phyloP scores from a whole-genome alignment of 2,888 invertebrate genomes.

The Papilio gigon region DNA sequence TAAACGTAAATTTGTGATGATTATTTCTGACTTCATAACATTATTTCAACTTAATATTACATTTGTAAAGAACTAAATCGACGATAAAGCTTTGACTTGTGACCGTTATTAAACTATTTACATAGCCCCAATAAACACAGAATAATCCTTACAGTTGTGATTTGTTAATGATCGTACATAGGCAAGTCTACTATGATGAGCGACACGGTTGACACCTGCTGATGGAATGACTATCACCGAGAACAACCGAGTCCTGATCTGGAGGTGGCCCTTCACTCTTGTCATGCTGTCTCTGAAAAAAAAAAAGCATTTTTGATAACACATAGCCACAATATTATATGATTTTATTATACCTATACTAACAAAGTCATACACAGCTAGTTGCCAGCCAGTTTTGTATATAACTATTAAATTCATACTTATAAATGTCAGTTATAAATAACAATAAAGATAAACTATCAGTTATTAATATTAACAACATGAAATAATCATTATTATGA shows the following conservation, averaged over 20 bases:
- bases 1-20: neutral
- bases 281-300: constrained; percentile 88
- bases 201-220: constrained; percentile 85
- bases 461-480: neutral
- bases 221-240: constrained; percentile 87
- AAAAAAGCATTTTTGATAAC: no score
- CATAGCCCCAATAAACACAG: constrained; percentile 28
- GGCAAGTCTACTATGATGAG: constrained; percentile 58
- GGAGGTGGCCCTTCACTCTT: constrained; percentile 84
- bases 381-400: no score
- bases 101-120: constrained; percentile 30
- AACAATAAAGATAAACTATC: constrained; percentile 4
- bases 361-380: neutral
- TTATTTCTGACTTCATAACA: neutral
- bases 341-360: neutral
- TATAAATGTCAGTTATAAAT: no score
- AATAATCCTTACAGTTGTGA: constrained; percentile 9
- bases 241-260: constrained; percentile 84
- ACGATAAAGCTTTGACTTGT: constrained; percentile 39
- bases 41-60: neutral
- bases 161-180: neutral
- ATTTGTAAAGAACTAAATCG: constrained; percentile 31
- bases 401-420: no score
- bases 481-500: neutral
- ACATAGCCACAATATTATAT: no score